Conservation (phyloP, 1,140 invertebrate species). For the Brachionus manjavacas region DNA sequence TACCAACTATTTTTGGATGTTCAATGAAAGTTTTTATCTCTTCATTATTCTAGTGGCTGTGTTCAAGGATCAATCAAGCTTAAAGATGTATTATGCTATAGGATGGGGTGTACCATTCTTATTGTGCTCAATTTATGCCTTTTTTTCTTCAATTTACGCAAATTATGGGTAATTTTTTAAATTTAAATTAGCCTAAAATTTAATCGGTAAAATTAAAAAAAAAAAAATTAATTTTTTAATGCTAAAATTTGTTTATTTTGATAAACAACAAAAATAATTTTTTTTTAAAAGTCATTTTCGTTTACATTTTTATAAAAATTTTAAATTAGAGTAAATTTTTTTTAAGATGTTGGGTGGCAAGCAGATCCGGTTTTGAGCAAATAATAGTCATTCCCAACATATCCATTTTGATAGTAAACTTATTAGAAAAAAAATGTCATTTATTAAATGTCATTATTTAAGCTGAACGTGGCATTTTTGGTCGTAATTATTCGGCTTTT, state of each 20-base stretch:
- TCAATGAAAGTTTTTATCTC: slow-evolving; percentile 40
- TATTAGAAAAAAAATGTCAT: not conserved
- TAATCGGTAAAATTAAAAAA: too few species aligned
- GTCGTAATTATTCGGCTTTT: not conserved
- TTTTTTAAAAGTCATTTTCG: not conserved
- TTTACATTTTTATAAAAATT: not conserved
- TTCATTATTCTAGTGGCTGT: slow-evolving; percentile 8
- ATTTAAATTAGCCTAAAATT: too few species aligned
- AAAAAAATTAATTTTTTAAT: too few species aligned
- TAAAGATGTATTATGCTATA: not conserved
- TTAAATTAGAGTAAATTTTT: not conserved
- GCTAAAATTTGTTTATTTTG: too few species aligned
- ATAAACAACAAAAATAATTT: not conserved
- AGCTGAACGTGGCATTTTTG: slow-evolving; percentile 2
- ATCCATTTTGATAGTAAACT: not conserved
- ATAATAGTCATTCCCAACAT: not conserved
- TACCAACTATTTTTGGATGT: slow-evolving; percentile 43
- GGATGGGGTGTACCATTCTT: slow-evolving; percentile 31
- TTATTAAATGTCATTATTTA: not conserved
- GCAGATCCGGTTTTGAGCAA: not conserved
- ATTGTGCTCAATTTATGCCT: not conserved
- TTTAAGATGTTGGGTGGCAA: not conserved
- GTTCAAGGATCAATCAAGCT: slow-evolving; percentile 13
- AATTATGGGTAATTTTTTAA: not conserved
- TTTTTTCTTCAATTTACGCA: not conserved